phyloP scores from a whole-genome alignment of 2,113 vertebrate species.

The Typhlomys cinereus region DNA sequence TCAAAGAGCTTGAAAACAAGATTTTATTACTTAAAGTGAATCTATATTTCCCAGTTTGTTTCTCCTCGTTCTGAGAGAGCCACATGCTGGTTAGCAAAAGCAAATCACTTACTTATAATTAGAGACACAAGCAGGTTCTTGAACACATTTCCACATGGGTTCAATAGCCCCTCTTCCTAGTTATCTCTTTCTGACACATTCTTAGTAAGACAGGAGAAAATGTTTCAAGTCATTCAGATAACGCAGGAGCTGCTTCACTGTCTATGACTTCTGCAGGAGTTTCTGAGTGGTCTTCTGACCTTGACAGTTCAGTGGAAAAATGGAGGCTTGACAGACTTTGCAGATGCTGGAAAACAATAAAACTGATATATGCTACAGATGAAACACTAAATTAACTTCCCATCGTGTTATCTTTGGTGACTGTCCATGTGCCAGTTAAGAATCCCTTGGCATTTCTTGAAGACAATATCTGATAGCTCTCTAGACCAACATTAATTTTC shows the following conservation, averaged over 20 bases:
- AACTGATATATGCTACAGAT: constrained; percentile 52
- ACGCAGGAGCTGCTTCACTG: neutral
- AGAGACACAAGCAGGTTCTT: constrained; percentile 8
- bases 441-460: constrained; percentile 49
- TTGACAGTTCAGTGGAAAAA: constrained; percentile 56
- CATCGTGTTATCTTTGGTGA: constrained; percentile 49
- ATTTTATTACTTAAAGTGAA: constrained; percentile 18
- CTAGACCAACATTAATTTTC: constrained; percentile 52
- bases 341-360: constrained; percentile 68
- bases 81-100: neutral
- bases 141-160: constrained; percentile 41
- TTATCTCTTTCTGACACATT: neutral
- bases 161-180: neutral
- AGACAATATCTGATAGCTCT: constrained; percentile 43
- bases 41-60: neutral
- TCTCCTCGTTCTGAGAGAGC: neutral
- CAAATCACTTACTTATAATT: constrained; percentile 18
- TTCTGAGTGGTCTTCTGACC: constrained; percentile 26
- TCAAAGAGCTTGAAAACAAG: constrained; percentile 15
- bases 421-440: constrained; percentile 41
- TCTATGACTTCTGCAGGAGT: neutral
- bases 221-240: constrained; percentile 30
- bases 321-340: constrained; percentile 32
- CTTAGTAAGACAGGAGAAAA: constrained; percentile 29
- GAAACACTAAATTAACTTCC: constrained; percentile 65